These are phyloP conservation scores for Stegophylla sp. DNA, from an alignment of 2,888 invertebrate genomes.

Conservation along the genomic window DNA sequence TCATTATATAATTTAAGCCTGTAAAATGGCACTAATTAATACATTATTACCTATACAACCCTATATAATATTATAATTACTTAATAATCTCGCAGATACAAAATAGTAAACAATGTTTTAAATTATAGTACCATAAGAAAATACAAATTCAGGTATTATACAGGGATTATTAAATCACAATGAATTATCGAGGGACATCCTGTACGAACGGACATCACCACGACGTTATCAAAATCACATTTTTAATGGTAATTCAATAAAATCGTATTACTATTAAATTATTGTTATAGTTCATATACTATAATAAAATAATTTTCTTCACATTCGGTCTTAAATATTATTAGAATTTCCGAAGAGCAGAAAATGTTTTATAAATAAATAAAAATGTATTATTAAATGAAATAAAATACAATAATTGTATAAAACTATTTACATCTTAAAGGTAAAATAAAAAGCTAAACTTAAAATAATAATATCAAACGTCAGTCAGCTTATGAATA, in stretches of 20 bases:
- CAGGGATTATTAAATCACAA: too few relatives aligned
- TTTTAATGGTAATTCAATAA: background rate
- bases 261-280: background rate
- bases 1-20: too few relatives aligned
- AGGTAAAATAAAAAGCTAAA: background rate
- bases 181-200: too few relatives aligned
- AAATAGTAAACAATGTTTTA: too few relatives aligned
- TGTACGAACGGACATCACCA: too few relatives aligned
- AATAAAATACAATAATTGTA: background rate
- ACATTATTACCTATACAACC: too few relatives aligned
- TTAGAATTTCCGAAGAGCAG: conserved; percentile 56
- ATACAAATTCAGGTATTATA: too few relatives aligned
- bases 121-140: too few relatives aligned
- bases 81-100: too few relatives aligned
- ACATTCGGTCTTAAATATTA: conserved; percentile 48
- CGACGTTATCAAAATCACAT: too few relatives aligned
- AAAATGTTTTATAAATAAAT: conserved; percentile 20
- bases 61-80: too few relatives aligned
- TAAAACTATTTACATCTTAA: background rate
- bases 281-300: conserved; percentile 7
- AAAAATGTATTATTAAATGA: background rate
- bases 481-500: background rate
- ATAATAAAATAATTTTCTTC: conserved; percentile 42
- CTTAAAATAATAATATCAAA: background rate
- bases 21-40: too few relatives aligned